Percentiles rank a stretch among this genome's conserved stretches.
These are phyloP conservation scores for Neomicropteryx cornuta DNA, from an alignment of 1,140 invertebrate genomes.

Conservation along the genomic window DNA sequence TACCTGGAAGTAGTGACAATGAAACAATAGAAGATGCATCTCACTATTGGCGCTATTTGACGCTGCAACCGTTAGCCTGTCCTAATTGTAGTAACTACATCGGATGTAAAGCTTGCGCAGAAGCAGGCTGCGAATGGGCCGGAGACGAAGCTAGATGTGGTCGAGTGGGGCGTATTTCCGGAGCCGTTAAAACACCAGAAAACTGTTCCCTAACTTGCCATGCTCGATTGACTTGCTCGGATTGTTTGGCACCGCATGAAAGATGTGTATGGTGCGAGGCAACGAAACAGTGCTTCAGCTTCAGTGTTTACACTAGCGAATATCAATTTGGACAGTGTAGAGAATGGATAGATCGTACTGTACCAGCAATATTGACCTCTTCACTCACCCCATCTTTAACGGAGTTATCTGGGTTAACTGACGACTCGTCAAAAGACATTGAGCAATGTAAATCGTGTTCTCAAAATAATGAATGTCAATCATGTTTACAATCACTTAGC, in stretches of 20 bases:
- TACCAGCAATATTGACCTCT: slow-evolving; percentile 35
- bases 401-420: too few species aligned
- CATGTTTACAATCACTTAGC: slow-evolving; percentile 68
- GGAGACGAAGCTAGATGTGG: slow-evolving; percentile 74
- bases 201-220: slow-evolving; percentile 68
- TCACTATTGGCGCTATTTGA: slow-evolving; percentile 66
- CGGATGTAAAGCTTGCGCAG: slow-evolving; percentile 66
- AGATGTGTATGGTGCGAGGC: slow-evolving; percentile 93
- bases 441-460: slow-evolving; percentile 75
- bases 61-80: slow-evolving; percentile 69
- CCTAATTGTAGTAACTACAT: slow-evolving; percentile 79
- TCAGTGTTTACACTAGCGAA: slow-evolving; percentile 88
- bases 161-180: slow-evolving; percentile 59
- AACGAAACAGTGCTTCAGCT: slow-evolving; percentile 83
- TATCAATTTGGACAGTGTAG: slow-evolving; percentile 87
- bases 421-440: slow-evolving; percentile 23
- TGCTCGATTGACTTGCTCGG: slow-evolving; percentile 60
- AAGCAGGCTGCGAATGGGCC: slow-evolving; percentile 80
- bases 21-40: too few species aligned
- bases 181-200: slow-evolving; percentile 46
- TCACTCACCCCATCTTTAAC: too few species aligned
- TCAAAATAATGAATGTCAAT: slow-evolving; percentile 62
- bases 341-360: slow-evolving; percentile 80
- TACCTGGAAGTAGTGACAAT: too few species aligned
- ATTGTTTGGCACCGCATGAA: slow-evolving; percentile 73